phyloP scores from a whole-genome alignment of 2,113 vertebrate genomes.

The Patagioenas fasciata region DNA sequence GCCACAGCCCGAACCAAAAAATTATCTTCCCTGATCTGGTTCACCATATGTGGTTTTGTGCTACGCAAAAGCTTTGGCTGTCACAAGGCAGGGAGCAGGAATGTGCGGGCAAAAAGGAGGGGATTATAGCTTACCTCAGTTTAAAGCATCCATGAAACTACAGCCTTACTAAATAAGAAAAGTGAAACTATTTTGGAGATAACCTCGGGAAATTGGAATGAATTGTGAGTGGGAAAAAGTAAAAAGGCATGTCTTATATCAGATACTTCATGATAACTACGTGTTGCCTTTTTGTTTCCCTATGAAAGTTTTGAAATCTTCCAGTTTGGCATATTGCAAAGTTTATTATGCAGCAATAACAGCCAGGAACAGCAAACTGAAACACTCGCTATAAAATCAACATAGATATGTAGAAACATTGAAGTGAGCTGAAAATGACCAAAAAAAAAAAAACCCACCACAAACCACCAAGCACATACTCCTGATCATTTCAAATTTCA shows the following conservation, averaged over 20 bases:
- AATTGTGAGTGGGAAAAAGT: not conserved
- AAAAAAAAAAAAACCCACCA: no score
- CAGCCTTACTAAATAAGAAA: not conserved
- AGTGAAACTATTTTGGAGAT: not conserved
- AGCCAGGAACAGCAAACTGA: not conserved
- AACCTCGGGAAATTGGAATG: not conserved
- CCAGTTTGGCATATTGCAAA: not conserved
- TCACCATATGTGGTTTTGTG: constrained; percentile 7
- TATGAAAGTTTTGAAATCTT: constrained; percentile 29
- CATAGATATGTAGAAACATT: not conserved
- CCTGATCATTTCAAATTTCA: not conserved
- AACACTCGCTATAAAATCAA: not conserved
- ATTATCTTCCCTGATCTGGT: not conserved
- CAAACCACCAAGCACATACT: not conserved
- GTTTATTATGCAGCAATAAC: constrained; percentile 13
- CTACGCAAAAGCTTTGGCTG: not conserved
- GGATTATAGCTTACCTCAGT: not conserved
- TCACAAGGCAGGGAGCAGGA: not conserved
- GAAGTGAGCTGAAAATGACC: not conserved
- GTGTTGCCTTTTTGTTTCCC: not conserved
- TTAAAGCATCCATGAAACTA: not conserved
- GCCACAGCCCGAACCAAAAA: not conserved
- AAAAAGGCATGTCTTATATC: not conserved
- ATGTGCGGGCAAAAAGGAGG: not conserved
- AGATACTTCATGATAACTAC: not conserved